Conservation (phyloP, 1,140 invertebrate species). For the Drosophila nikananu region DNA sequence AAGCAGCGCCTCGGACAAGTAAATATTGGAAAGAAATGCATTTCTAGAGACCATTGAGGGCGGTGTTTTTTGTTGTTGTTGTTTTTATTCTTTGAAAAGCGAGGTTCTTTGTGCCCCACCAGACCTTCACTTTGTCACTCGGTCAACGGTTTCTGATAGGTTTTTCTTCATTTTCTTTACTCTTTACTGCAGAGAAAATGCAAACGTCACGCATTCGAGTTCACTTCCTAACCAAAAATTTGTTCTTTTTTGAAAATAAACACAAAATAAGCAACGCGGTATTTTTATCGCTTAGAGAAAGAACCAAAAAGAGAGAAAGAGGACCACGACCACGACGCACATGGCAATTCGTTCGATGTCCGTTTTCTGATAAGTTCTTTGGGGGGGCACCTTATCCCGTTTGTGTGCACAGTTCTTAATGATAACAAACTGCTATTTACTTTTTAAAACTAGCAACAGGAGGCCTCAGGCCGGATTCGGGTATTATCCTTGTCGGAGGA, state of each 20-base stretch:
- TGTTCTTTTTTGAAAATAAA: slow-evolving; percentile 54
- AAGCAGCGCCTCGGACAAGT: slow-evolving; percentile 11
- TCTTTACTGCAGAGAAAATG: slow-evolving; percentile 11
- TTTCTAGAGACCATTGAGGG: slow-evolving; percentile 31
- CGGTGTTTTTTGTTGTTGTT: slow-evolving; percentile 1
- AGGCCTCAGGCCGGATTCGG: not conserved
- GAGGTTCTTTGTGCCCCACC: slow-evolving; percentile 25
- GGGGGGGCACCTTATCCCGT: not conserved
- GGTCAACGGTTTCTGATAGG: slow-evolving; percentile 37
- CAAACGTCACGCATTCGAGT: slow-evolving; percentile 38
- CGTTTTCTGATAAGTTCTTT: slow-evolving; percentile 5
- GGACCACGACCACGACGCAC: slow-evolving; percentile 34
- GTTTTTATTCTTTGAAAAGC: slow-evolving; percentile 2
- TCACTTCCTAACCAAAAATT: slow-evolving; percentile 57
- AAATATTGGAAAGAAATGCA: slow-evolving; percentile 35
- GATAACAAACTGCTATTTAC: slow-evolving; percentile 22
- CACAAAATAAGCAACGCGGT: slow-evolving; percentile 51
- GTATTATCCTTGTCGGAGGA: slow-evolving; percentile 24
- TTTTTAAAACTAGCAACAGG: slow-evolving; percentile 9
- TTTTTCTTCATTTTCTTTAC: slow-evolving; percentile 8
- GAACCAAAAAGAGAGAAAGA: slow-evolving; percentile 9
- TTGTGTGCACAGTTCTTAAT: not conserved
- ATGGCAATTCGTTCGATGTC: slow-evolving; percentile 19
- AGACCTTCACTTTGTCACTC: slow-evolving; percentile 48
- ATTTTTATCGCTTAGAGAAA: slow-evolving; percentile 65